These are phyloP conservation scores for Rhadina sibilatrix DNA, from an alignment of 2,113 vertebrate species.

Conservation along the genomic window DNA sequence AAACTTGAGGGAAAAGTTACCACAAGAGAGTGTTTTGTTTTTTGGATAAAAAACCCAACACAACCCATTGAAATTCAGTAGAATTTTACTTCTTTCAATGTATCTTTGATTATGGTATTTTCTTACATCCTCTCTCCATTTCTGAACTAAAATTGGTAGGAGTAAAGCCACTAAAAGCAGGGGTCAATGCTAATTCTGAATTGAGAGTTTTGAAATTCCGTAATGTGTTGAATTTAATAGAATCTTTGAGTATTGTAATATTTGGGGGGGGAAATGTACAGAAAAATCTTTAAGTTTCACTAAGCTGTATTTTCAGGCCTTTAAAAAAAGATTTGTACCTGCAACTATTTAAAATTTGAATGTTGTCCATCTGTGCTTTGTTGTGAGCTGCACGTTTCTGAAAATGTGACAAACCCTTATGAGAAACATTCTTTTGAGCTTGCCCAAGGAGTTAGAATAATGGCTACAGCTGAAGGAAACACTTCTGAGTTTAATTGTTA, in stretches of 20 bases:
- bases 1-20: background rate
- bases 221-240: background rate
- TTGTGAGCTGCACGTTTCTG: background rate
- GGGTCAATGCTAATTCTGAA: background rate
- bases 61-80: background rate
- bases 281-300: background rate
- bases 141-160: background rate
- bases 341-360: background rate
- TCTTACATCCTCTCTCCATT: background rate
- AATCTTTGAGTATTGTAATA: background rate
- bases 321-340: background rate
- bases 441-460: background rate
- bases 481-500: background rate
- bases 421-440: background rate
- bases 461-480: background rate
- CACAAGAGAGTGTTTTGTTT: background rate
- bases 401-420: background rate
- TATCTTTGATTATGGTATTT: background rate
- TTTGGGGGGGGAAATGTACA: background rate
- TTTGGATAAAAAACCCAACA: background rate
- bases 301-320: background rate
- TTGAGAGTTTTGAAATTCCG: background rate
- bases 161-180: background rate
- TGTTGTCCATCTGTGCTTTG: background rate
- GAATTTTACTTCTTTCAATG: background rate